phyloP scores from a whole-genome alignment of 2,797 vertebrate genomes.

The Lepilemur ruficaudatus region DNA sequence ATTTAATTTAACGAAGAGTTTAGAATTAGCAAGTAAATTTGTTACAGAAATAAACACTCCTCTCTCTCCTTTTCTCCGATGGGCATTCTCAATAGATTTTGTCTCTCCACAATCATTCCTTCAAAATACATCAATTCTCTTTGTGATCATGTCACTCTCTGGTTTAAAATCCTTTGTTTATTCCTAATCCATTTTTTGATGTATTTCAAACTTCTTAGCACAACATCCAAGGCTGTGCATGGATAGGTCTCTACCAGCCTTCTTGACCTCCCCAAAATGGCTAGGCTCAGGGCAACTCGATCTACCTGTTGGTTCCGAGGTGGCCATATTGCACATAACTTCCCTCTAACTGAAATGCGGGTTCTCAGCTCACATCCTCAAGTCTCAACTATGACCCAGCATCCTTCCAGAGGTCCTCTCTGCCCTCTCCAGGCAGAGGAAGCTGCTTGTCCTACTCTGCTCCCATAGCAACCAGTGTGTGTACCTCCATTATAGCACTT shows the following conservation, averaged over 20 bases:
- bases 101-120: background rate
- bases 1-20: background rate
- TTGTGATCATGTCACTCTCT: background rate
- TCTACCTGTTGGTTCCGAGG: background rate
- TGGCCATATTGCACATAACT: background rate
- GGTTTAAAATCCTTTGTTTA: slow-evolving; percentile 24
- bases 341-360: background rate
- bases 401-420: background rate
- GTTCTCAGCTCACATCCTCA: background rate
- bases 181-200: background rate
- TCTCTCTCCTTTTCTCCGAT: background rate
- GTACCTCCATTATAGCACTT: slow-evolving; percentile 51
- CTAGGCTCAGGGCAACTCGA: background rate
- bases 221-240: background rate
- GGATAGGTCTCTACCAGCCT: background rate
- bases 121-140: slow-evolving; percentile 22
- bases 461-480: slow-evolving; percentile 56
- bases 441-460: slow-evolving; percentile 31
- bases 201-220: background rate
- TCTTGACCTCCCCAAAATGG: background rate
- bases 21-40: slow-evolving; percentile 47
- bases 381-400: background rate
- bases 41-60: slow-evolving; percentile 31
- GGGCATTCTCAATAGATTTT: slow-evolving; percentile 21
- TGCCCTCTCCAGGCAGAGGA: slow-evolving; percentile 21